Conservation (phyloP, 2,113 vertebrate species). For the Caranx ignobilis region DNA sequence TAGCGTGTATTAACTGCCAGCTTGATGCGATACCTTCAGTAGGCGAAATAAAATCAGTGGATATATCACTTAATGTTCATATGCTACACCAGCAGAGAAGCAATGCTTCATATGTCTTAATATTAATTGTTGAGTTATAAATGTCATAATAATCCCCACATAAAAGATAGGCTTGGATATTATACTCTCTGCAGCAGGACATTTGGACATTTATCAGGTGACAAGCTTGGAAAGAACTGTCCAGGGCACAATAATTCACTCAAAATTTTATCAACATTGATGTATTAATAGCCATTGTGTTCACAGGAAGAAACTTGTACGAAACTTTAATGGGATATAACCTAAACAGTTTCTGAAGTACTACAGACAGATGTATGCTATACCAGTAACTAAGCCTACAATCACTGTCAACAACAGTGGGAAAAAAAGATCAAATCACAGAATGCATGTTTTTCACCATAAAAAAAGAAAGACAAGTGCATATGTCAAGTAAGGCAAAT, state of each 20-base stretch:
- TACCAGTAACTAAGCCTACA: slow-evolving; percentile 28
- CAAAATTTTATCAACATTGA: background rate
- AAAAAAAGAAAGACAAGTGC: slow-evolving; percentile 46
- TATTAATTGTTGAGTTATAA: background rate
- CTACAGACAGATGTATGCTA: slow-evolving; percentile 21
- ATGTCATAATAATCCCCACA: background rate
- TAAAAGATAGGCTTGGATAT: background rate
- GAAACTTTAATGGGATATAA: background rate
- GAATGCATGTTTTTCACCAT: slow-evolving; percentile 39
- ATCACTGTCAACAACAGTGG: slow-evolving; percentile 14
- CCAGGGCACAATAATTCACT: background rate
- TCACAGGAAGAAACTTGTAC: slow-evolving; percentile 1
- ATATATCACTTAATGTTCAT: slow-evolving; percentile 11
- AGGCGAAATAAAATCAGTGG: slow-evolving; percentile 5
- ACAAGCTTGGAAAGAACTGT: background rate
- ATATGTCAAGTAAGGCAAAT: slow-evolving; percentile 76
- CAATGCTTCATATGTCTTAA: background rate
- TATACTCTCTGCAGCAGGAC: background rate
- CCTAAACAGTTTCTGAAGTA: slow-evolving; percentile 1
- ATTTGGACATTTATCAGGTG: background rate
- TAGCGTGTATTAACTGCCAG: slow-evolving; percentile 15
- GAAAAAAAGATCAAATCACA: slow-evolving; percentile 28
- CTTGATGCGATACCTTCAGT: slow-evolving; percentile 24
- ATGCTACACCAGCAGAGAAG: slow-evolving; percentile 5
- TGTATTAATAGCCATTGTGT: background rate